Conservation (phyloP, 2,113 vertebrate species). For the Scopus umbretta region DNA sequence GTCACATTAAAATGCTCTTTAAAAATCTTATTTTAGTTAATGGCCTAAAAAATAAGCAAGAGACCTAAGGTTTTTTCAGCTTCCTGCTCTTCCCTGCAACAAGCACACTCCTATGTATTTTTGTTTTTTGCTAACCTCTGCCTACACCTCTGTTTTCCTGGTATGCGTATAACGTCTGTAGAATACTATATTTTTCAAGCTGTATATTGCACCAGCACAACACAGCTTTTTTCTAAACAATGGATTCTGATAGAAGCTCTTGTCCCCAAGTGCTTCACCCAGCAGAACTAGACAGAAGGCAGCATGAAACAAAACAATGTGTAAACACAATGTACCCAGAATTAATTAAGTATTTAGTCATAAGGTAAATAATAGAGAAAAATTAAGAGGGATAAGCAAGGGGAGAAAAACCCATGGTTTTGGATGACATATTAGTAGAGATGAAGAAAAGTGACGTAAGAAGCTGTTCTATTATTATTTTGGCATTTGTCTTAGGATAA, state of each 20-base stretch:
- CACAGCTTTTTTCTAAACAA: neutral
- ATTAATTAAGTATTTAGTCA: constrained; percentile 9
- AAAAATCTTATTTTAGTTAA: neutral
- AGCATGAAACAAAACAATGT: constrained; percentile 10
- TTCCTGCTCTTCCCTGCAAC: neutral
- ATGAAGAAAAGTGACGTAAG: neutral
- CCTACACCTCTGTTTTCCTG: neutral
- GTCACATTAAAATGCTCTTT: neutral
- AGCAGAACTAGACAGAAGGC: neutral
- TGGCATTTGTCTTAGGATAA: neutral
- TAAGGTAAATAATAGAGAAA: neutral
- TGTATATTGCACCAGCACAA: neutral
- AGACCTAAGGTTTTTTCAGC: neutral
- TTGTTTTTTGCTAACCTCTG: neutral
- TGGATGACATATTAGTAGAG: neutral
- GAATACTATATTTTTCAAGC: neutral
- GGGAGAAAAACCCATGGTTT: neutral
- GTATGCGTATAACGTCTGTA: neutral
- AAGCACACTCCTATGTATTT: accelerated
- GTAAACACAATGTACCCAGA: neutral
- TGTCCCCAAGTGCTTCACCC: neutral
- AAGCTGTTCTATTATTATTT: neutral
- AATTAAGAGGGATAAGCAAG: neutral
- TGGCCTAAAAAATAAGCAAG: neutral
- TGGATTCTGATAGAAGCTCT: neutral